A percentile compares a stretch with the other conserved stretches of the same genome.
Evolutionary conservation across 1,140 invertebrate species (phyloP).

Genomic region (Aleiodes sp.): DNA sequence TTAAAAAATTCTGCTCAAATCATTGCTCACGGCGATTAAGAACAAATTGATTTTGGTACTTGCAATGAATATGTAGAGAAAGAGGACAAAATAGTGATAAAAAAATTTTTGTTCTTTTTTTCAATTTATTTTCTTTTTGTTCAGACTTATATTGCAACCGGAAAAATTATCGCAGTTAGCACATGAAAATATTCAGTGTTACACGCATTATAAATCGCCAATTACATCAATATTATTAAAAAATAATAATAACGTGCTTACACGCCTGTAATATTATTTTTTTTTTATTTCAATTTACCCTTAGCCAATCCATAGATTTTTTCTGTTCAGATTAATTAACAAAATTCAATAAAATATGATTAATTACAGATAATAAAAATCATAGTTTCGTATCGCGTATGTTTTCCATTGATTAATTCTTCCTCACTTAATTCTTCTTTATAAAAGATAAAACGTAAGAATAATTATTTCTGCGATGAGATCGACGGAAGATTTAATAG

Average conservation of each 20-base stretch:
- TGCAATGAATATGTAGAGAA: too few species aligned
- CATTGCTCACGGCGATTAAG: background rate
- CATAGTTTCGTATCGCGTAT: constrained; percentile 4
- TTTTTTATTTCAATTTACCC: background rate
- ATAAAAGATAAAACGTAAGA: background rate
- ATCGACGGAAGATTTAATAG: background rate
- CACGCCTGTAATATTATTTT: too few species aligned
- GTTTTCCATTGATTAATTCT: too few species aligned
- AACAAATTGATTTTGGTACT: too few species aligned
- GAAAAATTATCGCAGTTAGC: background rate
- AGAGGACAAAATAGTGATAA: background rate
- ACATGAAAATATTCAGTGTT: background rate
- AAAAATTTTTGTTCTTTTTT: background rate
- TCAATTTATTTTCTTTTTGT: too few species aligned
- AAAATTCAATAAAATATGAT: too few species aligned
- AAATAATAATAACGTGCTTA: too few species aligned
- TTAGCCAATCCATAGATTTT: constrained; percentile 7
- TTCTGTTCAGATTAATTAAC: background rate
- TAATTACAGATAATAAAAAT: background rate
- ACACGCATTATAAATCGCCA: background rate
- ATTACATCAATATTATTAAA: too few species aligned
- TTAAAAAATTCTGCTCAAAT: background rate
- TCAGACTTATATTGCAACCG: constrained; percentile 7
- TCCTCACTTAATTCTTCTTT: too few species aligned
- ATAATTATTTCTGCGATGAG: background rate